Evolutionary conservation across 2,888 invertebrate species (phyloP).

Genomic region (Spialia ferax): DNA sequence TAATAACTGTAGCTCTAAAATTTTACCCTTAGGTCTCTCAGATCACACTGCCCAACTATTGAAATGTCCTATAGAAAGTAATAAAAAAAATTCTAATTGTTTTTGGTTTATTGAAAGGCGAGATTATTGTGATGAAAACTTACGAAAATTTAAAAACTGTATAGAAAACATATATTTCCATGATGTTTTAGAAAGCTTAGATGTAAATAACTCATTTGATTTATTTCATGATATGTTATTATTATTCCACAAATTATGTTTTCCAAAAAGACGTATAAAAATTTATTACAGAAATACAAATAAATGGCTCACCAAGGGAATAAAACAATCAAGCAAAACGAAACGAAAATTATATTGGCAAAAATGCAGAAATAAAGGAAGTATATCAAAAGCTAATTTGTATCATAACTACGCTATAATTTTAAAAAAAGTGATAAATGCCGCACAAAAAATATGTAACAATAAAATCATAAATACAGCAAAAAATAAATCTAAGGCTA

Average conservation of each 20-base stretch:
- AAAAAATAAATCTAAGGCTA: slow-evolving; percentile 28
- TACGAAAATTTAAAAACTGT: not conserved
- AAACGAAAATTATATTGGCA: slow-evolving; percentile 1
- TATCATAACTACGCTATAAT: not conserved
- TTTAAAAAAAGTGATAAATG: slow-evolving; percentile 12
- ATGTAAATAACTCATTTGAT: not conserved
- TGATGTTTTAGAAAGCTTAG: not conserved
- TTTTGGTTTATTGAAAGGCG: not conserved
- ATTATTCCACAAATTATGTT: not conserved
- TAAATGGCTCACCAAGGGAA: not conserved
- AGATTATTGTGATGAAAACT: not conserved
- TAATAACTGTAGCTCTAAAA: not conserved
- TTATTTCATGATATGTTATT: not conserved
- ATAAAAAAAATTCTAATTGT: not conserved
- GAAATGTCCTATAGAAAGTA: not conserved
- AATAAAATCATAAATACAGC: slow-evolving; percentile 22
- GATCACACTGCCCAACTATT: slow-evolving; percentile 3
- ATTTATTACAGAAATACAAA: not conserved
- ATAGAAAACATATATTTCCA: not conserved
- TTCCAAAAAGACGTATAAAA: not conserved
- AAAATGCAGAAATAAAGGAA: slow-evolving; percentile 1
- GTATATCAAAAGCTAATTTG: not conserved
- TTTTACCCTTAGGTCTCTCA: not conserved
- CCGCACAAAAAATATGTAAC: not conserved
- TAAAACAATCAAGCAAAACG: not conserved